A percentile compares a stretch with the other conserved stretches of the same genome.
These are phyloP conservation scores for Nothobranchius furzeri DNA, from an alignment of 2,113 vertebrate genomes.

Conservation along the genomic window DNA sequence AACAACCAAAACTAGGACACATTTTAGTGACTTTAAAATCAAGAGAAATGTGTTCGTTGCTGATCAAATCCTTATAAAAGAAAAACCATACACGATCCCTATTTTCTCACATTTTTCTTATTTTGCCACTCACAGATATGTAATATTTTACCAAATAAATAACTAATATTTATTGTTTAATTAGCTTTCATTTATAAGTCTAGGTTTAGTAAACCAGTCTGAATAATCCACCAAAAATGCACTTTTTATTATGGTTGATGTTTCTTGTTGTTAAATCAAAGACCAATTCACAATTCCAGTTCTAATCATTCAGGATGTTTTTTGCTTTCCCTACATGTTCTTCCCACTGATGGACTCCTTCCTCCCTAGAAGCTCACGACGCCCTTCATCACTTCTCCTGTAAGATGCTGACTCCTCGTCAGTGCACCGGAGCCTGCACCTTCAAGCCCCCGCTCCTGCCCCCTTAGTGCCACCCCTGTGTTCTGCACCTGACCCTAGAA, in stretches of 20 bases:
- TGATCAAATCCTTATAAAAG: no score
- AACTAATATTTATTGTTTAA: neutral
- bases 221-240: neutral
- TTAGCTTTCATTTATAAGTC: neutral
- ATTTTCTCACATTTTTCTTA: no score
- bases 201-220: neutral
- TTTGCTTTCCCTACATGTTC: slow-evolving; percentile 26
- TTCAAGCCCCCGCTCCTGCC: slow-evolving; percentile 94
- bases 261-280: no score
- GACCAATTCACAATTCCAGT: no score
- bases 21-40: no score
- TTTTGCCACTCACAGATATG: neutral
- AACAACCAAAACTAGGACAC: no score
- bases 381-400: slow-evolving; percentile 94
- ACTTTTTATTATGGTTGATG: no score
- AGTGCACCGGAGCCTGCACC: slow-evolving; percentile 92
- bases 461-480: slow-evolving; percentile 71
- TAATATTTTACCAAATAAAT: neutral
- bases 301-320: neutral
- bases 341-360: slow-evolving; percentile 54
- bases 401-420: slow-evolving; percentile 95
- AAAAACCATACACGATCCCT: no score
- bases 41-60: no score
- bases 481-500: slow-evolving; percentile 39
- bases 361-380: slow-evolving; percentile 89